Base-by-base conservation (phyloP, 2,888 invertebrate genomes). In the Isotomurus palustris region DNA sequence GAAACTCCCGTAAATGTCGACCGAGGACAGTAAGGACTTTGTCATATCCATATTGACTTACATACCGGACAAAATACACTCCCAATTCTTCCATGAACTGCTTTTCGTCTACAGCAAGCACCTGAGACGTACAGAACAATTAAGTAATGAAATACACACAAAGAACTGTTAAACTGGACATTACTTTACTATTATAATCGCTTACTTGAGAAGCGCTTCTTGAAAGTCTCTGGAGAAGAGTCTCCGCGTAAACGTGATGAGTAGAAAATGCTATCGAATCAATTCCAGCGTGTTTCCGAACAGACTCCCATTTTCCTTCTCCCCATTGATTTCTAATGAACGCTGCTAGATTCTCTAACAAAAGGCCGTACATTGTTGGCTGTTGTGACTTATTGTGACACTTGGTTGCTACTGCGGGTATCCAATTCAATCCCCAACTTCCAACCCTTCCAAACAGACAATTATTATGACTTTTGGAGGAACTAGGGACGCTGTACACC, bases 321-420 rank as follows among this genome's bases (percentile, higher is more conserved):
- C 96, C 95, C 77, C 92, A 96, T 14, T 85, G 86, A 72, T 87
- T 83, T 62, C 89, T 87, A 73, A 97, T 88, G 78, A 86, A 93
- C 76, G 92, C 91, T 71, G 90, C 86, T 79, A 96, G 83, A 74
- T 94, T 92, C 77, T 95, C 94, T 72, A 96, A 78, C 41, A 96
- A 83, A 66, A 97, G 81, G 35, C 96, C 96, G 80, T 97, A 96
- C 96, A 96, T 96, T 43, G 27, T n/a, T n/a, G n/a, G n/a, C n/a
- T n/a, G n/a, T n/a, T n/a, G n/a, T n/a, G n/a, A n/a, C n/a, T n/a
- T 45, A n/a, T n/a, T n/a, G n/a, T n/a, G n/a, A n/a, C n/a, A n/a
- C n/a, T n/a, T n/a, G n/a, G n/a, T n/a, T n/a, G n/a, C n/a, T n/a
- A n/a, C n/a, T n/a, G n/a, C n/a, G n/a, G n/a, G n/a, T n/a, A n/a